These are phyloP conservation scores for Ptilodon capucinus DNA, from an alignment of 2,888 invertebrate genomes.

Conservation along the genomic window DNA sequence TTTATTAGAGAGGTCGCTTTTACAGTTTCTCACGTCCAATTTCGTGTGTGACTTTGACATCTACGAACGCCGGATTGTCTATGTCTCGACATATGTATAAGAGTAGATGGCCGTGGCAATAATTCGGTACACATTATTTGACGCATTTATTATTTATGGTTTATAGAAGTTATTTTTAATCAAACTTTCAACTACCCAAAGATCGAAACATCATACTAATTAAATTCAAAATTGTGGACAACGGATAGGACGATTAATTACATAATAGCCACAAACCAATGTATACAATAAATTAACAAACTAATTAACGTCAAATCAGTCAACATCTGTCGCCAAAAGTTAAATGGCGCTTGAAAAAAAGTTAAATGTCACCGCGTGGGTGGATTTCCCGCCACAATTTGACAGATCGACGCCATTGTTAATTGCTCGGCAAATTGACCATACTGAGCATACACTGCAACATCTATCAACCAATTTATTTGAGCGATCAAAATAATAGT, in stretches of 20 bases:
- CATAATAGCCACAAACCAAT: conserved; percentile 21
- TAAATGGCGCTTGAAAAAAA: conserved; percentile 46
- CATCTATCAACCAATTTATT: neutral
- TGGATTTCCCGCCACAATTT: conserved; percentile 59
- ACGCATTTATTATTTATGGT: no score
- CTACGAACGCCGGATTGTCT: no score
- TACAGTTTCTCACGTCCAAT: no score
- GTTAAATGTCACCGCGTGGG: conserved; percentile 58
- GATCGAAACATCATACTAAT: neutral
- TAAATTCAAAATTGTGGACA: neutral
- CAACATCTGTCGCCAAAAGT: conserved; percentile 23
- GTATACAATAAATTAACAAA: conserved; percentile 45
- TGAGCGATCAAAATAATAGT: neutral
- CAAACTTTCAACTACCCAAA: no score
- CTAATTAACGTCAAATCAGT: conserved; percentile 50
- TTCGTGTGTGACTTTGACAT: no score
- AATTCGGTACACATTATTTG: no score
- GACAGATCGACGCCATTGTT: conserved; percentile 57
- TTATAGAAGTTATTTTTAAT: no score
- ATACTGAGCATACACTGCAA: neutral
- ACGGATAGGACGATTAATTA: conserved; percentile 17
- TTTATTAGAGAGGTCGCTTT: no score
- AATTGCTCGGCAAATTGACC: conserved; percentile 34
- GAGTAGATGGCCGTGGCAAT: no score
- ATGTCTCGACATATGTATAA: no score